Evolutionary conservation across 2,113 vertebrate species (phyloP).

Genomic region (Aepyceros melampus): DNA sequence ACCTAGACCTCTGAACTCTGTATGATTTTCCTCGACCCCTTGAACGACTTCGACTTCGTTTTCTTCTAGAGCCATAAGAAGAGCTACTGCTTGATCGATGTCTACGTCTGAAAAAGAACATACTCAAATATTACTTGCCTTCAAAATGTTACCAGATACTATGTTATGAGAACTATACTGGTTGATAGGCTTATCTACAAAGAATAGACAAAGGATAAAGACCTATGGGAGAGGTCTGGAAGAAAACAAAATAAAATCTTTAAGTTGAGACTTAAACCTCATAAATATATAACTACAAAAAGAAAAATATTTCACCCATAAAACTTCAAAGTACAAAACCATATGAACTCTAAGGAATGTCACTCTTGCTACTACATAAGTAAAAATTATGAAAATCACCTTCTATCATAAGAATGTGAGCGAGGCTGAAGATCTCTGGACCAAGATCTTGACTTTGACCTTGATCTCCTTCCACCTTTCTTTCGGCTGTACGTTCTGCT

Average conservation of each 20-base stretch:
- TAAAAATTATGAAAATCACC: constrained; percentile 58
- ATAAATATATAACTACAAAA: constrained; percentile 2
- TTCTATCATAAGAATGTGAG: constrained; percentile 87
- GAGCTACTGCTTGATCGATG: constrained; percentile 94
- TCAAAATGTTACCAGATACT: constrained; percentile 9
- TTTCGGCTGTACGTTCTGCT: constrained; percentile 87
- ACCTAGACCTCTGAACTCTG: constrained; percentile 87
- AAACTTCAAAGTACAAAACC: constrained; percentile 38
- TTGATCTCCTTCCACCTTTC: constrained; percentile 86
- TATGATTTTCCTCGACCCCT: constrained; percentile 89
- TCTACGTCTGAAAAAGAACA: constrained; percentile 83
- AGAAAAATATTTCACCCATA: constrained; percentile 13
- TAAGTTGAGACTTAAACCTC: not conserved
- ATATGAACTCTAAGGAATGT: not conserved
- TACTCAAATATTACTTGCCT: not conserved
- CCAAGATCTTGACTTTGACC: constrained; percentile 87
- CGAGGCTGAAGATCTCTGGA: constrained; percentile 81
- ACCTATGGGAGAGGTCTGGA: not conserved
- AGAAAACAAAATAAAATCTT: not conserved
- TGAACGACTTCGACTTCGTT: constrained; percentile 89
- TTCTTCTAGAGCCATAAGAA: constrained; percentile 90
- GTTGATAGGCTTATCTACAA: not conserved
- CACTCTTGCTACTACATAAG: fast-evolving
- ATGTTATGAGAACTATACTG: not conserved
- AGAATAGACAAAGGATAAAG: not conserved